Conservation (phyloP, 2,797 vertebrate genomes). For the Gobionotothen gibberifrons region DNA sequence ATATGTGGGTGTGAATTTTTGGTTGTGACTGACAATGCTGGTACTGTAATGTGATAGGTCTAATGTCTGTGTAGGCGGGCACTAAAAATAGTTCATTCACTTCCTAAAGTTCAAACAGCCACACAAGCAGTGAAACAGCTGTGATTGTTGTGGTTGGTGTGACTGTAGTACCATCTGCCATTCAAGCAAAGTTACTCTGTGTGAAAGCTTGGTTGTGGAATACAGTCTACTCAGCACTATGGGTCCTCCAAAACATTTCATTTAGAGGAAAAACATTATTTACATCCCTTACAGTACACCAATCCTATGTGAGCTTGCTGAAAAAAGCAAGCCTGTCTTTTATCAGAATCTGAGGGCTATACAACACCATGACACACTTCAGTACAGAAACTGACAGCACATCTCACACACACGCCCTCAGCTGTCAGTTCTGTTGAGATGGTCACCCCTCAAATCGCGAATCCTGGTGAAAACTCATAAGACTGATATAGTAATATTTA, state of each 20-base stretch:
- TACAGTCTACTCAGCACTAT: not conserved
- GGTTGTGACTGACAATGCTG: not conserved
- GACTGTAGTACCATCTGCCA: not conserved
- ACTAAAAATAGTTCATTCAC: not conserved
- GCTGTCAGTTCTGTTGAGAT: not conserved
- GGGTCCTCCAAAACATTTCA: not conserved
- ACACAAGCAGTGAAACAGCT: not conserved
- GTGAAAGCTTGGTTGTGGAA: not conserved
- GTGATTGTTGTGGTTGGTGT: not conserved
- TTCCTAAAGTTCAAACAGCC: not conserved
- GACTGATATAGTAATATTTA: not conserved
- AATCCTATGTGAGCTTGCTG: not conserved
- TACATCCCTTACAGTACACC: not conserved
- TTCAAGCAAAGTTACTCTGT: not conserved
- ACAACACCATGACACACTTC: not conserved
- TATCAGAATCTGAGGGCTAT: not conserved
- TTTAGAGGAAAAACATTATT: not conserved
- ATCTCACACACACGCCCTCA: not conserved
- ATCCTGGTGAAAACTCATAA: no score
- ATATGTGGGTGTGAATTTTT: not conserved
- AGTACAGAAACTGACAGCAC: not conserved
- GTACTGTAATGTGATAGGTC: constrained; percentile 1
- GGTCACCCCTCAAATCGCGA: no score
- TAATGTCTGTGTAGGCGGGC: not conserved
- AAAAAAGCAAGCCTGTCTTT: not conserved